A percentile compares a stretch with the other conserved stretches of the same genome.
phyloP scores from a whole-genome alignment of 2,888 invertebrate genomes.

The Mesorhabditis sp. region DNA sequence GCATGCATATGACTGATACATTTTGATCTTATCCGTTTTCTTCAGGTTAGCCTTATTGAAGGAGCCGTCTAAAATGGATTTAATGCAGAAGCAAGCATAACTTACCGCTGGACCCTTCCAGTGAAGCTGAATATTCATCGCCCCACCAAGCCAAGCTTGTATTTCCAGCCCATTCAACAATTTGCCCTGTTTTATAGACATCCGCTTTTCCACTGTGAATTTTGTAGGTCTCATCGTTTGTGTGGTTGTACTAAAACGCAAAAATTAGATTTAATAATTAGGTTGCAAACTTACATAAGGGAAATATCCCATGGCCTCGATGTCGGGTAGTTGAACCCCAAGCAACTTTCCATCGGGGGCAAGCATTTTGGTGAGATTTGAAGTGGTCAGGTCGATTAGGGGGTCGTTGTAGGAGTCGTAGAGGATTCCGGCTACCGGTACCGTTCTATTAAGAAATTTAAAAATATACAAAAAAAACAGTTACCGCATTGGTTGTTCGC shows the following conservation, averaged over 20 bases:
- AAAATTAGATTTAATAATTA: constrained; percentile 6
- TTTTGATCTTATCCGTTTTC: constrained; percentile 32
- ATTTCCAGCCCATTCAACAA: constrained; percentile 15
- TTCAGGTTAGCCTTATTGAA: constrained; percentile 41
- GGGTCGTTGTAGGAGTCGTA: constrained; percentile 35
- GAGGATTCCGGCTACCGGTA: constrained; percentile 26
- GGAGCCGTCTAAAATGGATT: constrained; percentile 34
- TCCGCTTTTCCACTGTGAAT: constrained; percentile 39
- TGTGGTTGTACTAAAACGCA: constrained; percentile 39
- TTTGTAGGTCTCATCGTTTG: constrained; percentile 36
- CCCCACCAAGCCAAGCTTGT: constrained; percentile 17
- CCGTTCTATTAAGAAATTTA: constrained; percentile 20
- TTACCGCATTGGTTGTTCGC: constrained; percentile 31
- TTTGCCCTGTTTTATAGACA: constrained; percentile 18
- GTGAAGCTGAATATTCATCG: constrained; percentile 10
- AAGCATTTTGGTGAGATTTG: constrained; percentile 23
- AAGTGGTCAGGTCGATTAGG: constrained; percentile 28
- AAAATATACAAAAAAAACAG: neutral
- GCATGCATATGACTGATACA: constrained; percentile 44
- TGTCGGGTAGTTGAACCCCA: constrained; percentile 21
- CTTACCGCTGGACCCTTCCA: constrained; percentile 10
- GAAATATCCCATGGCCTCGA: constrained; percentile 35
- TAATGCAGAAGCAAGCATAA: too few species aligned
- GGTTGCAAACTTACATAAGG: constrained; percentile 19
- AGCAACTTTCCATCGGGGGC: constrained; percentile 10